Percentiles rank a stretch among this genome's conserved stretches.
These are phyloP conservation scores for Drosophila mimetica DNA, from an alignment of 2,888 invertebrate genomes.

Conservation along the genomic window DNA sequence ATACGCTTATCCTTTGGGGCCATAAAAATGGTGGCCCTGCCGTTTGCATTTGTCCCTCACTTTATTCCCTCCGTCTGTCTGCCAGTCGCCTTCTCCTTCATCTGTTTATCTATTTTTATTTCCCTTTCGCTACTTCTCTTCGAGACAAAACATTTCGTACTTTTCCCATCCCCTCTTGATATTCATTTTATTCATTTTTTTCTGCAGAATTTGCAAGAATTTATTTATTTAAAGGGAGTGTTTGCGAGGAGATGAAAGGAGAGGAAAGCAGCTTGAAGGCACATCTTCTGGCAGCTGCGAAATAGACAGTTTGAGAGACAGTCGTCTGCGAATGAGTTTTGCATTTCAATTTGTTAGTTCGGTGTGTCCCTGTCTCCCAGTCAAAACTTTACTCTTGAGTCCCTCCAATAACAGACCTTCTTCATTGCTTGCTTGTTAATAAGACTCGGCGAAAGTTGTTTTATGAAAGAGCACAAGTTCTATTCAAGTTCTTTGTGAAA, in stretches of 20 bases:
- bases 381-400: conserved; percentile 4
- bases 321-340: conserved; percentile 54
- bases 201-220: conserved; percentile 56
- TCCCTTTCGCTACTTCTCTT: conserved; percentile 37
- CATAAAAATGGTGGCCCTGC: conserved; percentile 63
- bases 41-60: conserved; percentile 61
- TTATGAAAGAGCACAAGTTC: conserved; percentile 17
- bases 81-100: conserved; percentile 13
- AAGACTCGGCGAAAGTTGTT: conserved; percentile 23
- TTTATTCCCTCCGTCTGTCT: conserved; percentile 20
- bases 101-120: conserved; percentile 38
- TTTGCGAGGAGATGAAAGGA: neutral
- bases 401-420: neutral
- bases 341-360: conserved; percentile 68
- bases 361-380: conserved; percentile 2
- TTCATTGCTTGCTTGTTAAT: conserved; percentile 17
- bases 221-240: conserved; percentile 55
- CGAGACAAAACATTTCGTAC: conserved; percentile 45
- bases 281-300: conserved; percentile 9
- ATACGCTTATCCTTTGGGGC: conserved; percentile 66
- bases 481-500: neutral
- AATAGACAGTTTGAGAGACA: conserved; percentile 49
- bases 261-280: neutral
- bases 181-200: conserved; percentile 12
- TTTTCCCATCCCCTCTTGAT: conserved; percentile 14